phyloP scores from a whole-genome alignment of 64 coral and sea anemone genomes.

The Stichodactyla helianthus region DNA sequence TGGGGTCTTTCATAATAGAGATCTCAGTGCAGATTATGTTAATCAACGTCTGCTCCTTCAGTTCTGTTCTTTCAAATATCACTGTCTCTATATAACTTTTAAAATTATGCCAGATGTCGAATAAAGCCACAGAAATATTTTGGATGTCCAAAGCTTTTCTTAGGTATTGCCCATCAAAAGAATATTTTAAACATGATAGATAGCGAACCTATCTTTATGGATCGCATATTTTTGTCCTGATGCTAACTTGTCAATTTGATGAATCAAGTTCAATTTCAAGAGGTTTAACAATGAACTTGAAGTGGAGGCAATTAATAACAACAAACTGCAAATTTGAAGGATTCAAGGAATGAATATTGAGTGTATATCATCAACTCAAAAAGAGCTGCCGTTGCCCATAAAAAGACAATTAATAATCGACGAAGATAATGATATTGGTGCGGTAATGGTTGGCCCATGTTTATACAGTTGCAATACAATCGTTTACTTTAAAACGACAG shows the following conservation, averaged over 20 bases:
- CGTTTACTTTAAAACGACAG: neutral
- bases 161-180: neutral
- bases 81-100: neutral
- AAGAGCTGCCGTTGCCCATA: neutral
- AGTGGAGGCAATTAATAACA: neutral
- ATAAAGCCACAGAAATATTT: neutral
- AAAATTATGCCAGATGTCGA: neutral
- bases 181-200: neutral
- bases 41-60: neutral
- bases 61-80: neutral
- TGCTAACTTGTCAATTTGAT: neutral
- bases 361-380: neutral
- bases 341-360: constrained; percentile 4
- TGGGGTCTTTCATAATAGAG: neutral
- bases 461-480: neutral
- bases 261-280: neutral
- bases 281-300: neutral
- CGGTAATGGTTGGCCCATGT: neutral
- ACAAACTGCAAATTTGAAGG: constrained; percentile 1
- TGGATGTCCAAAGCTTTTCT: neutral
- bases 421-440: neutral
- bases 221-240: neutral
- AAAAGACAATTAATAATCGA: neutral
- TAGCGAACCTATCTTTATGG: neutral
- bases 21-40: neutral